phyloP scores from a whole-genome alignment of 2,888 invertebrate genomes.

The Bembecia ichneumoniformis region DNA sequence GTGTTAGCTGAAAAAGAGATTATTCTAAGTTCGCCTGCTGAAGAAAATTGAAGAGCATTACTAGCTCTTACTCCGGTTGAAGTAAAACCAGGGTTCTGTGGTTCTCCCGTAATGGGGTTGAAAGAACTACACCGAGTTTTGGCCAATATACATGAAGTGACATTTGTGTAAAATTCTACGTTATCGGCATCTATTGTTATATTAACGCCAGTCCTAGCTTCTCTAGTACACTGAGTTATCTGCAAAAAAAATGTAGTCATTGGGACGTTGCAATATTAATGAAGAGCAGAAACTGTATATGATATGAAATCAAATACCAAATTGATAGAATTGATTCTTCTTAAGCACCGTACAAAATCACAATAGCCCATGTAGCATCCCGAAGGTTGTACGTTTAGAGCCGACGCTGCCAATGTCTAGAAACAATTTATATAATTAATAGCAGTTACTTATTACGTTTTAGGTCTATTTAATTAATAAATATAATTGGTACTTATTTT shows the following conservation, averaged over 20 bases:
- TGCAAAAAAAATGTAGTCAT: conserved; percentile 24
- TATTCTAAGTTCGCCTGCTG: conserved; percentile 67
- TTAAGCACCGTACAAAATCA: conserved; percentile 73
- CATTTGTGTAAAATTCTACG: conserved; percentile 72
- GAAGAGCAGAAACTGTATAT: conserved; percentile 3
- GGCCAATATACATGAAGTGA: conserved; percentile 77
- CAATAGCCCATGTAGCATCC: conserved; percentile 74
- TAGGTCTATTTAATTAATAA: too few relatives aligned
- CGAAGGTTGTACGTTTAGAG: conserved; percentile 56
- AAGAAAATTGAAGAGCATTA: conserved; percentile 72
- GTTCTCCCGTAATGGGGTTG: conserved; percentile 77
- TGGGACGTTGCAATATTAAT: background rate
- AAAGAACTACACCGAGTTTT: conserved; percentile 73
- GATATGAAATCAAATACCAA: conserved; percentile 45
- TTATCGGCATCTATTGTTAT: conserved; percentile 63
- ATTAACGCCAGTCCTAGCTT: conserved; percentile 63
- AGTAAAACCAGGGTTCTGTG: conserved; percentile 66
- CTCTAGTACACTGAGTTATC: conserved; percentile 68
- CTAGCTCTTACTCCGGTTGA: conserved; percentile 46
- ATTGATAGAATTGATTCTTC: conserved; percentile 69
- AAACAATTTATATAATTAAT: conserved; percentile 9
- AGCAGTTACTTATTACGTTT: background rate
- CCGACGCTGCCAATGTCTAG: conserved; percentile 54
- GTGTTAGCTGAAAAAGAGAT: conserved; percentile 66
- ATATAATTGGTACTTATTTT: background rate